Evolutionary conservation across 2,888 invertebrate genomes (phyloP), one percentile per base, ranked within the genome.

Genomic region (Dolomedes plantarius): DNA sequence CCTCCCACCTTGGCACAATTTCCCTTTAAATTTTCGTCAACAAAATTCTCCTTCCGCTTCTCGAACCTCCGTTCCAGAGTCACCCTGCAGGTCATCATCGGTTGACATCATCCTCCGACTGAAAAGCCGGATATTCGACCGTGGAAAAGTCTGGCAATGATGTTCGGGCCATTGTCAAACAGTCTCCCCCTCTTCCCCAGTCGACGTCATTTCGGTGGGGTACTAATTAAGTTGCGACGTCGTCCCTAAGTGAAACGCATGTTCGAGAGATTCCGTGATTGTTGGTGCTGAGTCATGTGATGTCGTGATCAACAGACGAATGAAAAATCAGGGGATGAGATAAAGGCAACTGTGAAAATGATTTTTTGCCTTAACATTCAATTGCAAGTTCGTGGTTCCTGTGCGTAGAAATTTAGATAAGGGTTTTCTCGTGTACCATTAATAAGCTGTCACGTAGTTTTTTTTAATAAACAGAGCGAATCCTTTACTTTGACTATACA

Each of bases 221-320:
- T 64, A 71, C 82, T 83, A 83, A 83, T 83, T 83, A 83, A 83
- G 76, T 83, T 76, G 82, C 76, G 72, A 83, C 76, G 82, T 76
- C 76, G 76, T 75, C 64, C 39, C 46, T 46, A 82, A 75, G 69
- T 75, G 75, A 82, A 82, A 75, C 27, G 69, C 29, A n/a, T 28
- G 46, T 46, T 46, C 11, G 16, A 46, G 46, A 46, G 46, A 46
- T 46, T 6, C 16, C 19, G 23, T 56, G 56, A 56, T 56, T 56
- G 56, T 23, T 11, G 56, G 56, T 23, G 56, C 56, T 56, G 56
- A 56, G 23, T 56, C 56, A 56, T 23, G 56, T 16, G 6, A 36
- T 36, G 46, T 23, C 23, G 11, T 23, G 56, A 56, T 56, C 56
- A 56, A 23, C 56, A 23, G 23, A 23, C 56, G 1, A 19, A 23